phyloP scores from a whole-genome alignment of 1,140 invertebrate species.

The Scaptodrosophila lebanonensis region DNA sequence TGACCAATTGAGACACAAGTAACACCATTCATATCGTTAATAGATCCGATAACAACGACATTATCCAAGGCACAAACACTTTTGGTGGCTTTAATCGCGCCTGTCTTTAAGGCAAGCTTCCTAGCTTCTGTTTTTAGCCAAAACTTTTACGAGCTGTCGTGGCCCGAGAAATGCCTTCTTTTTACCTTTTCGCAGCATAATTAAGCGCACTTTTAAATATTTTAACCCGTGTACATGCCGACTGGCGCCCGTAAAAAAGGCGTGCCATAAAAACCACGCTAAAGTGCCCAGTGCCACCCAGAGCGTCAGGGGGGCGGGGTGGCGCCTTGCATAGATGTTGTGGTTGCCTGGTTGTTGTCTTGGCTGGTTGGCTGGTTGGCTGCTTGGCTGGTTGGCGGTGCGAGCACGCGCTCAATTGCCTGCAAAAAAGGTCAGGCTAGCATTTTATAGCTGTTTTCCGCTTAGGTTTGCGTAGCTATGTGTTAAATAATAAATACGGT shows the following conservation, averaged over 20 bases:
- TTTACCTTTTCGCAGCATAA: slow-evolving; percentile 51
- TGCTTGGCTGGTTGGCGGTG: slow-evolving; percentile 16
- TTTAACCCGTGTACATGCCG: slow-evolving; percentile 56
- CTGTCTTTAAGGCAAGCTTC: slow-evolving; percentile 3
- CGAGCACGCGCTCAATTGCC: background rate
- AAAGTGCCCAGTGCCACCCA: slow-evolving; percentile 33
- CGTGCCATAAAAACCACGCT: slow-evolving; percentile 46
- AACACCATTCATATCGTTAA: too few species aligned
- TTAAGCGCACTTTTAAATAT: slow-evolving; percentile 72
- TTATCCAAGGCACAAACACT: too few species aligned
- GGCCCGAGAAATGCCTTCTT: slow-evolving; percentile 36
- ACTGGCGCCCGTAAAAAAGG: slow-evolving; percentile 48
- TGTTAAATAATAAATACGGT: slow-evolving; percentile 72
- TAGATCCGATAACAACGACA: too few species aligned
- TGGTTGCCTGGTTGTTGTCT: slow-evolving; percentile 6
- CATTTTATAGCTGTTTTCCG: slow-evolving; percentile 64
- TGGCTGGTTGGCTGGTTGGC: slow-evolving; percentile 26
- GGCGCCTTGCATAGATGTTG: background rate
- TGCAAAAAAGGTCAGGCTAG: slow-evolving; percentile 52
- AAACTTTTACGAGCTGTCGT: background rate
- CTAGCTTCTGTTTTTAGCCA: too few species aligned
- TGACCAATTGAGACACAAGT: too few species aligned
- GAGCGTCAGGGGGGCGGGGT: slow-evolving; percentile 2
- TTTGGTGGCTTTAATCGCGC: background rate
- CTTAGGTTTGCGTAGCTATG: slow-evolving; percentile 47